These are phyloP conservation scores for Cydia pomonella DNA, from an alignment of 1,140 invertebrate genomes.

Conservation along the genomic window DNA sequence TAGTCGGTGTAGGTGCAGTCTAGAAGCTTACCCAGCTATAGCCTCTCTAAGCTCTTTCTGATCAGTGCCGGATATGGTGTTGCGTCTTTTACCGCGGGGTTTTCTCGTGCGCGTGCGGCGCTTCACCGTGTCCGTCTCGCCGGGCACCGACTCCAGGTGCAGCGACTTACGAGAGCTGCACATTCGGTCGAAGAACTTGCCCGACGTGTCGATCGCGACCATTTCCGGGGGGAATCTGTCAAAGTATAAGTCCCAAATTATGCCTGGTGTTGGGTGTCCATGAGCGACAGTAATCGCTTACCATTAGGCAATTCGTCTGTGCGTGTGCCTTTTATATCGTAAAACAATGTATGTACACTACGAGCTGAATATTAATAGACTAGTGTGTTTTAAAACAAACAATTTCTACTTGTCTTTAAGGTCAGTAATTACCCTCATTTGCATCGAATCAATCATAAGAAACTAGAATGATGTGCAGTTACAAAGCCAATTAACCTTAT, in stretches of 20 bases:
- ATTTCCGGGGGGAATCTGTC: constrained; percentile 92
- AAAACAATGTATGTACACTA: too few relatives aligned
- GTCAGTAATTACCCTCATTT: neutral
- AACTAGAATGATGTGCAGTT: neutral
- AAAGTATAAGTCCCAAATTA: constrained; percentile 20
- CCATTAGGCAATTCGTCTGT: too few relatives aligned
- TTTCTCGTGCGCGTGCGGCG: constrained; percentile 87
- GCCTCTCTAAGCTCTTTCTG: constrained; percentile 92
- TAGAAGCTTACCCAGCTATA: constrained; percentile 86
- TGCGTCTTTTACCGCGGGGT: constrained; percentile 90
- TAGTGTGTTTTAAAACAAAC: neutral
- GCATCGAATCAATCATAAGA: neutral
- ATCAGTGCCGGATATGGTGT: constrained; percentile 94
- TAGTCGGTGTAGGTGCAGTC: constrained; percentile 66
- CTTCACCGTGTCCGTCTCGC: constrained; percentile 83
- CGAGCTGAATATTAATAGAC: too few relatives aligned
- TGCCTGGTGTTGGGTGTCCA: too few relatives aligned
- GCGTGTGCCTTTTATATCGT: too few relatives aligned
- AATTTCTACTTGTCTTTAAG: neutral
- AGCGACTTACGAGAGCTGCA: constrained; percentile 90
- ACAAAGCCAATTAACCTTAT: constrained; percentile 1
- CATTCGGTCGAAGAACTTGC: constrained; percentile 92
- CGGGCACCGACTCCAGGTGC: constrained; percentile 80
- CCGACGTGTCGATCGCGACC: constrained; percentile 92
- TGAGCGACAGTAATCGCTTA: too few relatives aligned